Percentiles rank a stretch among this genome's conserved stretches.
These are phyloP conservation scores for Lepus timidus DNA, from an alignment of 2,113 vertebrate genomes.

Conservation along the genomic window DNA sequence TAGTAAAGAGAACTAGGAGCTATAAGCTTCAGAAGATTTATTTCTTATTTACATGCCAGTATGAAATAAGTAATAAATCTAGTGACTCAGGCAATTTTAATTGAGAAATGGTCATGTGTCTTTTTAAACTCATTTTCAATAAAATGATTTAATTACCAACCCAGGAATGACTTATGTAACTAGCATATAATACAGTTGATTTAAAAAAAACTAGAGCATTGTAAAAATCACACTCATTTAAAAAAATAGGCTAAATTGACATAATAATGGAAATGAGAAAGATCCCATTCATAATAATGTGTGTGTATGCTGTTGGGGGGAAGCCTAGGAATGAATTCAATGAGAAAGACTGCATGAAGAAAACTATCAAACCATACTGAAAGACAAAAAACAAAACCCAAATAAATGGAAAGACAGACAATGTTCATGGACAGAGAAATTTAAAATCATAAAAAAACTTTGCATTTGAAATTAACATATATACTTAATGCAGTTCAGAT, in stretches of 20 bases:
- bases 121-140: background rate
- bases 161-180: conserved; percentile 7
- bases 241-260: conserved; percentile 42
- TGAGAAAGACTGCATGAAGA: conserved; percentile 52
- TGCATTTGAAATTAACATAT: conserved; percentile 59
- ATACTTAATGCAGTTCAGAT: conserved; percentile 1
- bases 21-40: background rate
- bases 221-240: conserved; percentile 34
- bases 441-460: conserved; percentile 41
- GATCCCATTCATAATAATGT: conserved; percentile 20
- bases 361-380: conserved; percentile 64
- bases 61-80: conserved; percentile 8
- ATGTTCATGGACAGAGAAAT: conserved; percentile 14
- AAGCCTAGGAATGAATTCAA: conserved; percentile 56
- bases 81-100: background rate
- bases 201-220: background rate
- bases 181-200: background rate
- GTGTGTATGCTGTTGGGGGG: background rate
- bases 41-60: background rate
- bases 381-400: conserved; percentile 54
- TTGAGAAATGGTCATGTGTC: background rate
- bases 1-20: background rate
- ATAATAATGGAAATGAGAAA: conserved; percentile 62
- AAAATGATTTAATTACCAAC: conserved; percentile 22
- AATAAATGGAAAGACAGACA: conserved; percentile 19